A percentile compares a stretch with the other conserved stretches of the same genome.
These are phyloP conservation scores for Erithacus rubecula DNA, from an alignment of 2,797 vertebrate genomes.

Conservation along the genomic window DNA sequence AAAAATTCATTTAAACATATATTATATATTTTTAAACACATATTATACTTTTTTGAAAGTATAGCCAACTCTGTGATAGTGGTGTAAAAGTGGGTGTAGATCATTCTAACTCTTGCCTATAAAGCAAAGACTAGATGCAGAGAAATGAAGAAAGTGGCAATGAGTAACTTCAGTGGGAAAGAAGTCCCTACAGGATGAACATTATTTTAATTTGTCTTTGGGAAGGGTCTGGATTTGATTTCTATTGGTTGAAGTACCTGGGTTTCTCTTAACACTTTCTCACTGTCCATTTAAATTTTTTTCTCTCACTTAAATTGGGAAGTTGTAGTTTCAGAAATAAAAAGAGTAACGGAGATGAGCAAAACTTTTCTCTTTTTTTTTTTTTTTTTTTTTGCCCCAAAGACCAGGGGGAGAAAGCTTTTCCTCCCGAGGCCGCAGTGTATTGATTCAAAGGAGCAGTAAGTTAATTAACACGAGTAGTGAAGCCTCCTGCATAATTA, in stretches of 20 bases:
- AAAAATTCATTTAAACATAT: background rate
- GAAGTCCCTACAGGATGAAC: background rate
- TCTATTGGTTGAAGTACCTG: background rate
- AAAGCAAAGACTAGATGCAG: background rate
- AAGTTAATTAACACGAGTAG: constrained; percentile 83
- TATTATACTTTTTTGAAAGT: background rate
- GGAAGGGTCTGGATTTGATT: background rate
- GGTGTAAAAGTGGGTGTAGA: background rate
- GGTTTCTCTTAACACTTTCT: background rate
- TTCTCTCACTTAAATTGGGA: background rate
- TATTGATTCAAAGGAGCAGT: constrained; percentile 81
- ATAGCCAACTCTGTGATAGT: background rate
- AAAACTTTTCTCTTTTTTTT: background rate
- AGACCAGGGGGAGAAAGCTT: constrained; percentile 9
- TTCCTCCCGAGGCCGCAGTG: constrained; percentile 67
- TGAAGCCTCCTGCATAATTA: constrained; percentile 84
- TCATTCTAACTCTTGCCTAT: background rate
- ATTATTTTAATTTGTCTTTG: background rate
- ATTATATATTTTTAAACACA: too few species aligned
- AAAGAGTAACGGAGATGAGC: background rate
- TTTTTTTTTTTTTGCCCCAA: background rate
- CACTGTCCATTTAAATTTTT: background rate
- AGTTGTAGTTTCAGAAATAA: background rate
- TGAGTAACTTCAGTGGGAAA: background rate
- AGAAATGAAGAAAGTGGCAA: background rate